Evolutionary conservation across 2,888 invertebrate genomes (phyloP), one percentile per base, ranked within the genome.

Genomic region (Pycnomerus fuliginosus): DNA sequence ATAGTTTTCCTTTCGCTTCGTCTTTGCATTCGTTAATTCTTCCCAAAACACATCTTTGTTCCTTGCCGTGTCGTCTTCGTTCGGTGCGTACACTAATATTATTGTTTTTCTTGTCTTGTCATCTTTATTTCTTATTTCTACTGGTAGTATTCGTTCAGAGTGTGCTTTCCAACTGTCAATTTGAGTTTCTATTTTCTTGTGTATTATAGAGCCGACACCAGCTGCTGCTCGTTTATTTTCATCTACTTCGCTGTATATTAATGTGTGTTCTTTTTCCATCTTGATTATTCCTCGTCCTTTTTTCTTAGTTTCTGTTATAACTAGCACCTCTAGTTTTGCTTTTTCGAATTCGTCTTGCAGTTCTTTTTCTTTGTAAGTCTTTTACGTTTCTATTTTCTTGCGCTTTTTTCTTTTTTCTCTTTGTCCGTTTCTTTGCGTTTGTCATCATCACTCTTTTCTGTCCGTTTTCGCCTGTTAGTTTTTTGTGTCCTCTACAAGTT

Each of bases 221-320:
- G n/a, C n/a, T n/a, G n/a, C n/a, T n/a, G n/a, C n/a, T n/a, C n/a
- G n/a, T n/a, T n/a, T n/a, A n/a, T n/a, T n/a, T n/a, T n/a, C n/a
- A n/a, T n/a, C 20, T 20, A 20, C 20, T 20, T 7, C 8, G 8
- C 20, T 20, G 8, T 20, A 20, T 20, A 20, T 20, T 7, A 20
- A 20, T 4, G 8, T 20, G 8, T 20, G 20, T 20, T 20, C 5
- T 4, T 20, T 20, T 7, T 20, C 8, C 8, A 20, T 7, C 8
- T 20, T 20, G 4, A 7, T 20, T 20, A 20, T 20, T 7, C 31
- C 31, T 15, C 14, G n/a, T 11, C 15, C 31, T 13, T 30, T 14
- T 13, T 10, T 30, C 15, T 30, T 30, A 3, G 31, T 30, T 30
- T 30, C 31, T 5, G 31, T 30, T 7, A 30, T 7, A 14, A 4